phyloP scores from a whole-genome alignment of 1,140 invertebrate species.

The Scaptodrosophila lebanonensis region DNA sequence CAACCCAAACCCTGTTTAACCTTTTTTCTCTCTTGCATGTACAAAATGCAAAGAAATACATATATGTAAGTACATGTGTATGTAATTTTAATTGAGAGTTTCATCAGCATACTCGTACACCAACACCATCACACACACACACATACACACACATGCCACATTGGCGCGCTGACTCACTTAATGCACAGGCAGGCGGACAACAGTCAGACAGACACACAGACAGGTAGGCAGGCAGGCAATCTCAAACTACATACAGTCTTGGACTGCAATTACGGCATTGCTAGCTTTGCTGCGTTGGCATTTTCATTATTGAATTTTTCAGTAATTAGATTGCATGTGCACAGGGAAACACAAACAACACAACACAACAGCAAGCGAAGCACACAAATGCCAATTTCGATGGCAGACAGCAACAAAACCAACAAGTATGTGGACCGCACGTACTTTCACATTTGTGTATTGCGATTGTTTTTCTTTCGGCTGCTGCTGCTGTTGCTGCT shows the following conservation, averaged over 20 bases:
- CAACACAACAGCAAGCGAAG: slow-evolving; percentile 17
- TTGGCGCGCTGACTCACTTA: slow-evolving; percentile 1
- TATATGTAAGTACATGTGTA: neutral
- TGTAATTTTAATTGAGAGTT: slow-evolving; percentile 22
- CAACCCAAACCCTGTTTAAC: slow-evolving; percentile 1
- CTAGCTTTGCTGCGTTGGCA: slow-evolving; percentile 29
- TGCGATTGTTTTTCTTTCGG: slow-evolving; percentile 1
- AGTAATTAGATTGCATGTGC: slow-evolving; percentile 37
- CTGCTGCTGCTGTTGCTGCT: slow-evolving; percentile 1
- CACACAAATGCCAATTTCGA: no score
- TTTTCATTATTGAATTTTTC: slow-evolving; percentile 29
- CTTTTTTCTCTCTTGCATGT: slow-evolving; percentile 4
- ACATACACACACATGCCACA: slow-evolving; percentile 10
- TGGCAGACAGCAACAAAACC: slow-evolving; percentile 11
- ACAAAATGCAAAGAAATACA: slow-evolving; percentile 15
- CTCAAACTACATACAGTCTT: no score
- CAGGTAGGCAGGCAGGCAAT: no score
- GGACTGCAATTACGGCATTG: no score
- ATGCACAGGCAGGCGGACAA: no score
- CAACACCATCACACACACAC: no score
- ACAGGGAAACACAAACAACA: slow-evolving; percentile 5
- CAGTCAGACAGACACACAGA: no score
- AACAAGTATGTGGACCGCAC: neutral
- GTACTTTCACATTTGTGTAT: slow-evolving; percentile 27
- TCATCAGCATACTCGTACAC: no score